Base-by-base conservation (phyloP, 2,888 invertebrate genomes). In the Chalcosyrphus nemorum region DNA sequence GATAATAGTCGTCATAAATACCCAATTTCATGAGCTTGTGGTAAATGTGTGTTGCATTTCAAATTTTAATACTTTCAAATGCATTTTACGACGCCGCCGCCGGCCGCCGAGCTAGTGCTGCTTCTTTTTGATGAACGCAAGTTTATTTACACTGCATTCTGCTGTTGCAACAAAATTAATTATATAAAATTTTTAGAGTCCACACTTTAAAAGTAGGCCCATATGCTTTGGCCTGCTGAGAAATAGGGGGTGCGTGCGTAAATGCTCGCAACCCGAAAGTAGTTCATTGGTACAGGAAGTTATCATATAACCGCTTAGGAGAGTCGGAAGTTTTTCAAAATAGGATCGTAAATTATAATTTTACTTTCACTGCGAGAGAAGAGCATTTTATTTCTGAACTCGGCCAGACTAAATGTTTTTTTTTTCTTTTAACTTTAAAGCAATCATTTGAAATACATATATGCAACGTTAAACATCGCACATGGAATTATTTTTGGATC, bases 271-370 rank as follows among this genome's bases (percentile, higher is more conserved):
- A n/a, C n/a, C 6, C 29, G 21, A 11, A 66, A 75, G 38, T 59
- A 57, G 66, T 66, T 50, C 75, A 66, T 52, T 65, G 45, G 35
- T 47, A 65, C 56, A 75, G 75, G 75, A 75, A 75, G 56, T 68
- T 11, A 52, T 59, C 21, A 76, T 41, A 56, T 29, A 29, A 29
- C 35, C 54, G 52, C 32, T 76, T 50, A 29, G 21, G 19, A 15
- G 47, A 76, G 41, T 66, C 50, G 66, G 59, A 68, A 47, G 59
- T 59, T 61, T 61, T 45, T 3, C n/a, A 45, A 61, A 61, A 45
- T 19, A n/a, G 32, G 32, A 32, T 11, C 61, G 43, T 61, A 61
- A 61, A 61, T 45, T 61, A 32, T 29, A 29, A 45, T 43, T 61
- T 61, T 45, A 61, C 61, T 61, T 45, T 61, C 45, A 45, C 29